A percentile compares a stretch with the other conserved stretches of the same genome.
These are phyloP conservation scores for Wasmannia auropunctata DNA, from an alignment of 1,140 invertebrate species.

Conservation along the genomic window DNA sequence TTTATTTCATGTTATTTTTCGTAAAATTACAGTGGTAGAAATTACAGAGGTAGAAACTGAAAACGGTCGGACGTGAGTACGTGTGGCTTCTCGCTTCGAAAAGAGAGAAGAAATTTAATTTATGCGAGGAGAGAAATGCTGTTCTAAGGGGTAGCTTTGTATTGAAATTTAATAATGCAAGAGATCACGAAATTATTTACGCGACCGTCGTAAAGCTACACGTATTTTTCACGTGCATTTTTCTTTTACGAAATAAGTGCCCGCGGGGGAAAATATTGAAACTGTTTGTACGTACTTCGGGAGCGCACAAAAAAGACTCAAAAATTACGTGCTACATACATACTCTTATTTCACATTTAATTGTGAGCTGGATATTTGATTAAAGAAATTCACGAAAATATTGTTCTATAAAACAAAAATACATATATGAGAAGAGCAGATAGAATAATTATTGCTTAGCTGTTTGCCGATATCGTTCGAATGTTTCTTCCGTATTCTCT, in stretches of 20 bases:
- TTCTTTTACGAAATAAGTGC: background rate
- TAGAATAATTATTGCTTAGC: background rate
- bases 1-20: background rate
- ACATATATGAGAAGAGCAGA: background rate
- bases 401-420: background rate
- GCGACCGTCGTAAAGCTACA: background rate
- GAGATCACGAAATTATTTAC: conserved; percentile 32
- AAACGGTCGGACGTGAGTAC: background rate
- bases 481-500: conserved; percentile 1
- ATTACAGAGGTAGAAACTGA: background rate
- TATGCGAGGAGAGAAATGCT: conserved; percentile 2
- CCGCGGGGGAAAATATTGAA: background rate
- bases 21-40: background rate
- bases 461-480: background rate
- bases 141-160: conserved; percentile 18
- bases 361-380: background rate
- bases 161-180: conserved; percentile 48
- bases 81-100: background rate
- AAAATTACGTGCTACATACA: background rate
- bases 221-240: conserved; percentile 21
- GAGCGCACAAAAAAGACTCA: background rate
- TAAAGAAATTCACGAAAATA: background rate
- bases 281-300: background rate
- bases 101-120: conserved; percentile 28
- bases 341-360: background rate